phyloP scores from a whole-genome alignment of 1,140 invertebrate genomes.

The Pteromalus puparum region DNA sequence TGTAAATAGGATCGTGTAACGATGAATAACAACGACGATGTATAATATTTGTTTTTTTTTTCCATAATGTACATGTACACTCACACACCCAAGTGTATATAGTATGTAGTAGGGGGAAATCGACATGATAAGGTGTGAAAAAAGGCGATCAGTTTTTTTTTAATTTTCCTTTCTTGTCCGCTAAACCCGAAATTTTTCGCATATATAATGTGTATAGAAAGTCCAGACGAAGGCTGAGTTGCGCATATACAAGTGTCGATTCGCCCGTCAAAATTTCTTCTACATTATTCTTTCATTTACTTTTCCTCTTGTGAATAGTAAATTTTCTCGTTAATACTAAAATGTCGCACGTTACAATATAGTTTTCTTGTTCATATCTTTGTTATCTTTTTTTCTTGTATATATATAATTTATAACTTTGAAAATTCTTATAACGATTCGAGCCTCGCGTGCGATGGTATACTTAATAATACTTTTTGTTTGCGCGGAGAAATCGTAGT shows the following conservation, averaged over 20 bases:
- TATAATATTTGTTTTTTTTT: conserved; percentile 49
- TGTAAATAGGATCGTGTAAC: conserved; percentile 54
- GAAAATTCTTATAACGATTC: neutral
- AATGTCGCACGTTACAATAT: neutral
- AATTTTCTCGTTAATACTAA: neutral
- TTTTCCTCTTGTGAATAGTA: neutral
- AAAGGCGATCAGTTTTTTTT: conserved; percentile 45
- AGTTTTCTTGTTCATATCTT: neutral
- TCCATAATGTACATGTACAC: conserved; percentile 44
- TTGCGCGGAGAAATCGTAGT: neutral
- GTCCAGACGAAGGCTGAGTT: conserved; percentile 33
- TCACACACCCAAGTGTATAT: conserved; percentile 47
- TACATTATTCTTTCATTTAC: neutral
- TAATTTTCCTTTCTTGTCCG: conserved; percentile 5
- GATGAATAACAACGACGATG: conserved; percentile 54
- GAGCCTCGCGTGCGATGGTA: neutral
- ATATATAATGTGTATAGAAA: conserved; percentile 27
- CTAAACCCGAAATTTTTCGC: conserved; percentile 2
- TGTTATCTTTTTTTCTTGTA: neutral
- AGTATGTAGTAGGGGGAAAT: conserved; percentile 31
- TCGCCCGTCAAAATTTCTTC: neutral
- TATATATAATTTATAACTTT: neutral
- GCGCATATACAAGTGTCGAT: conserved; percentile 12
- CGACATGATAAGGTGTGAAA: conserved; percentile 37
- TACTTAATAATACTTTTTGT: neutral